Evolutionary conservation across 2,113 vertebrate species (phyloP), one percentile per base, ranked within the genome.

Genomic region (Channa maculata): DNA sequence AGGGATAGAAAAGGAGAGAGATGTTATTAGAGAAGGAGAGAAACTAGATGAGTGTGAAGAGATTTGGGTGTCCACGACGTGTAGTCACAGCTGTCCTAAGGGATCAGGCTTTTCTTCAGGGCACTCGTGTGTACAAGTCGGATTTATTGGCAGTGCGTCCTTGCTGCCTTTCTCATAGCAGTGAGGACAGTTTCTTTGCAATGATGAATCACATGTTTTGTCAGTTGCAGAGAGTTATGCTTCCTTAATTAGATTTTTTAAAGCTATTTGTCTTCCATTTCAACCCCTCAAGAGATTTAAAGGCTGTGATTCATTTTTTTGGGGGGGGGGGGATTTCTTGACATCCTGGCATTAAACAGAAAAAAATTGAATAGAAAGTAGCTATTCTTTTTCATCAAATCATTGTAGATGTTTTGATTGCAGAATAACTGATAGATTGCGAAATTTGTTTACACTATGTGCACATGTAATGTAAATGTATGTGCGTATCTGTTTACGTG

Each of bases 291-390:
- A 33, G 71, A 66, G 36, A 61, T 68, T 82, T 37, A 46, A 61
- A 58, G 49, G 61, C 36, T 58, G 69, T 74, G 73, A 86, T 80
- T 85, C 43, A 83, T 77, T 78, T 82, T 57, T 37, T 24, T 24
- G 1, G 24, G 73, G 58, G 36, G 9, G 15, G 0, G 10, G 39
- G 38, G 8, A 44, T 72, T 78, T 59, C 72, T 53, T 51, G 59
- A 44, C 80, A 64, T 43, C 11, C 69, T 44, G 44, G 49, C 75
- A 38, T 12, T 41, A 10, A 51, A 8, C 41, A 33, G 38, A 64
- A 38, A 12, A 37, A 15, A 24, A 24, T 49, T 46, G 44, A 53
- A 64, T 52, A 53, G 60, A 53, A 61, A 78, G 59, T 12, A 51
- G 38, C 67, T 5, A 49, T 63, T 63, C 2, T 13, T 71, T 79